These are phyloP conservation scores for Rhopalosiphum maidis DNA, from an alignment of 1,140 invertebrate species.

Conservation along the genomic window DNA sequence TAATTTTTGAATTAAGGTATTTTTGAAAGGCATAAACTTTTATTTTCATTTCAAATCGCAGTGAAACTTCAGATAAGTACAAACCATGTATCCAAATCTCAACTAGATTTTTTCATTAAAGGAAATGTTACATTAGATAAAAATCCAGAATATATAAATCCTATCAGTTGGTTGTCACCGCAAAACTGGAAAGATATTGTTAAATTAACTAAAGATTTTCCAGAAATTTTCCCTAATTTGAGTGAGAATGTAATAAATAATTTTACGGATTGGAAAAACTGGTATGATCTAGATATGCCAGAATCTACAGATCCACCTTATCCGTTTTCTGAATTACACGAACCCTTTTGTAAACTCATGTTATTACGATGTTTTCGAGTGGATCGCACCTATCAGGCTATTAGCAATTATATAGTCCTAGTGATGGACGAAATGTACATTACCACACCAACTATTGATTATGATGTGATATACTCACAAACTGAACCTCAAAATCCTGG, in stretches of 20 bases:
- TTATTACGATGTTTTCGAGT: conserved; percentile 84
- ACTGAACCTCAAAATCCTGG: conserved; percentile 80
- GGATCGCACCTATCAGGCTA: conserved; percentile 81
- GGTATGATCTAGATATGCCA: conserved; percentile 82
- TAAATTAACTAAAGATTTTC: conserved; percentile 74
- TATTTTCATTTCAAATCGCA: conserved; percentile 90
- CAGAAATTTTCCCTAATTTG: conserved; percentile 71
- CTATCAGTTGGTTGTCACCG: conserved; percentile 43
- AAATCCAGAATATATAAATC: conserved; percentile 63
- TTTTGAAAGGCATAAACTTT: conserved; percentile 87
- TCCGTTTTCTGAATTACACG: conserved; percentile 70
- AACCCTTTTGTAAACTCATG: conserved; percentile 78
- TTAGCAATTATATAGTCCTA: conserved; percentile 79
- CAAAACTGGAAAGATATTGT: conserved; percentile 83
- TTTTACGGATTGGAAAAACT: conserved; percentile 75
- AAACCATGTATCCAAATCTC: conserved; percentile 69
- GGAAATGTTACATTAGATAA: conserved; percentile 80
- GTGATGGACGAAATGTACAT: conserved; percentile 86
- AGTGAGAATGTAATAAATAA: conserved; percentile 71
- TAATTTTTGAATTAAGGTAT: conserved; percentile 68
- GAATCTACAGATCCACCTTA: conserved; percentile 74
- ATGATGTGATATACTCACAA: conserved; percentile 80
- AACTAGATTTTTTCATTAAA: conserved; percentile 92
- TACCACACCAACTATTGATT: conserved; percentile 81
- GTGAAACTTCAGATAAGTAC: conserved; percentile 78